A percentile compares a stretch with the other conserved stretches of the same genome.
Evolutionary conservation across 2,113 vertebrate genomes (phyloP).

Genomic region (Ammodytes dubius): DNA sequence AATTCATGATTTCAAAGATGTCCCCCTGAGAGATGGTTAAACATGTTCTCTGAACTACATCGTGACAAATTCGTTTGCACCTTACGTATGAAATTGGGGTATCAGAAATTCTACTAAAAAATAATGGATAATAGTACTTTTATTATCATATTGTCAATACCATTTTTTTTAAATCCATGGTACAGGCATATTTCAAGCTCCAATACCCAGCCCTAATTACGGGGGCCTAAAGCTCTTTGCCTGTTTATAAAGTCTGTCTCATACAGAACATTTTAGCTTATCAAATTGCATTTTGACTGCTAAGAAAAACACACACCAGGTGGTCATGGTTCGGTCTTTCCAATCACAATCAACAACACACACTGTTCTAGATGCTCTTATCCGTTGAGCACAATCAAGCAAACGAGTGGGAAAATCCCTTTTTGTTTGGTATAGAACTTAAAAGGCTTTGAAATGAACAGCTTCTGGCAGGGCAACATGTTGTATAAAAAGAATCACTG

Average conservation of each 20-base stretch:
- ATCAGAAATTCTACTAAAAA: background rate
- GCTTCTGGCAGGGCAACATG: conserved; percentile 44
- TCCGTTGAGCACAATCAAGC: conserved; percentile 3
- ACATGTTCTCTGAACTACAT: background rate
- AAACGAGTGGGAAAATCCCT: conserved; percentile 34
- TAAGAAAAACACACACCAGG: background rate
- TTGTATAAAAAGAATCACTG: conserved; percentile 39
- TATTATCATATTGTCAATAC: background rate
- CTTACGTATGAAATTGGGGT: background rate
- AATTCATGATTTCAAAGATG: background rate
- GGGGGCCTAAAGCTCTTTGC: background rate
- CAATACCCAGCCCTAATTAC: background rate
- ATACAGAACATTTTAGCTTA: background rate
- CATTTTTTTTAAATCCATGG: background rate
- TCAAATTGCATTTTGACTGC: background rate
- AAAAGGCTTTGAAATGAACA: conserved; percentile 45
- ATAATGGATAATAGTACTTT: background rate
- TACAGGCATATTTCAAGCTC: background rate
- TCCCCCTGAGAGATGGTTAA: background rate
- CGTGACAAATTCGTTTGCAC: background rate
- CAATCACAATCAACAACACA: background rate
- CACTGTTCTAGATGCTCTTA: background rate
- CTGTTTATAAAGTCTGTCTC: background rate
- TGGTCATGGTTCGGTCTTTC: background rate
- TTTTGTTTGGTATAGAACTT: conserved; percentile 30